Evolutionary conservation across 2,797 vertebrate genomes (phyloP), one percentile per base, ranked within the genome.

Genomic region (Alosa sapidissima): DNA sequence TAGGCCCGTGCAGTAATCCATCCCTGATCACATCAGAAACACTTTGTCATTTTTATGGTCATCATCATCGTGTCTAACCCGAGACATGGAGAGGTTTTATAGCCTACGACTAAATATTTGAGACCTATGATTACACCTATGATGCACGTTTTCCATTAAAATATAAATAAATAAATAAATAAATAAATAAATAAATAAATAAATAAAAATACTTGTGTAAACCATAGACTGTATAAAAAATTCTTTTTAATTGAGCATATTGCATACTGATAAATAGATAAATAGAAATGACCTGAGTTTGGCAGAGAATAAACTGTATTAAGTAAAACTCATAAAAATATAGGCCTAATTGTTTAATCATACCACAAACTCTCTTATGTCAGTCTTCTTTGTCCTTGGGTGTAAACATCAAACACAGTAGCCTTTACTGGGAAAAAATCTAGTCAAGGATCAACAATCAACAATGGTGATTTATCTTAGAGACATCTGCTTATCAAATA

Each of bases 401-500:
- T 58, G 55, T n/a, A 19, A 21, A n/a, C 55, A 21, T 58, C 19
- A 21, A 21, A 58, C 55, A 58, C 55, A 58, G 55, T n/a, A 58
- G 55, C 68, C 68, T 14, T 41, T 72, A 14, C 33, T 72, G 65
- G 33, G 5, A 75, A 19, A 36, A 3, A 36, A 36, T 75, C 41
- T 41, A 75, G 13, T 16, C 13, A 8, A 19, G 36, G 68, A 75
- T 41, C 33, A 41, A 75, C 68, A 75, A 14, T 75, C 33, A 19
- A 72, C 68, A 72, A 72, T 16, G 9, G 28, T 11, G 14, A 14
- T 41, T 41, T 14, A 36, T 16, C 68, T 72, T 14, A 36, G 68
- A 41, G 36, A 36, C 68, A 72, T 72, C 68, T 75, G 68, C 68
- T 75, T 75, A 72, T 72, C 13, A 41, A 36, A 41, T 41, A 75